Evolutionary conservation across 2,113 vertebrate species (phyloP).

Genomic region (Clarias macrocephalus): DNA sequence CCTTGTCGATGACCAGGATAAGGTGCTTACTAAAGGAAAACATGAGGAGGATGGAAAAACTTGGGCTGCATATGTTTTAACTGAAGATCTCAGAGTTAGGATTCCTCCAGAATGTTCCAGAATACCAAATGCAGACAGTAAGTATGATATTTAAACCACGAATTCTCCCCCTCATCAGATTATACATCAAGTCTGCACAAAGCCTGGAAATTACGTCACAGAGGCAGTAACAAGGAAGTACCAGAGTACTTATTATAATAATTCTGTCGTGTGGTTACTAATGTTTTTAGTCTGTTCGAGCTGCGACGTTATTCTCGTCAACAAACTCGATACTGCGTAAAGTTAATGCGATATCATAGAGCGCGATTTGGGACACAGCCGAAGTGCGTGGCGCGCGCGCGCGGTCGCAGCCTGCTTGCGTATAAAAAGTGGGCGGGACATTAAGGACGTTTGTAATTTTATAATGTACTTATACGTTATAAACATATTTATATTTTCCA

Average conservation of each 20-base stretch:
- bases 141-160: neutral
- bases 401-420: neutral
- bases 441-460: neutral
- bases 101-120: neutral
- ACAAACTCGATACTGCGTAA: neutral
- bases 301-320: neutral
- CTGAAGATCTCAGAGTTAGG: neutral
- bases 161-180: neutral
- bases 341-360: neutral
- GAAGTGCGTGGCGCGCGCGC: neutral
- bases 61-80: neutral
- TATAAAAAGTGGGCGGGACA: neutral
- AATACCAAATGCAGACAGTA: neutral
- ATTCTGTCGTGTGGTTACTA: neutral
- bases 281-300: neutral
- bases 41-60: neutral
- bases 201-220: neutral
- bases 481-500: neutral
- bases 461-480: neutral
- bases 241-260: neutral
- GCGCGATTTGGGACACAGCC: neutral
- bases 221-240: neutral
- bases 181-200: neutral
- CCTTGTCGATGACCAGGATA: neutral
- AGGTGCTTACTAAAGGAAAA: neutral